These are phyloP conservation scores for Heteromormyrus szaboi DNA, from an alignment of 2,797 vertebrate genomes.

Conservation along the genomic window DNA sequence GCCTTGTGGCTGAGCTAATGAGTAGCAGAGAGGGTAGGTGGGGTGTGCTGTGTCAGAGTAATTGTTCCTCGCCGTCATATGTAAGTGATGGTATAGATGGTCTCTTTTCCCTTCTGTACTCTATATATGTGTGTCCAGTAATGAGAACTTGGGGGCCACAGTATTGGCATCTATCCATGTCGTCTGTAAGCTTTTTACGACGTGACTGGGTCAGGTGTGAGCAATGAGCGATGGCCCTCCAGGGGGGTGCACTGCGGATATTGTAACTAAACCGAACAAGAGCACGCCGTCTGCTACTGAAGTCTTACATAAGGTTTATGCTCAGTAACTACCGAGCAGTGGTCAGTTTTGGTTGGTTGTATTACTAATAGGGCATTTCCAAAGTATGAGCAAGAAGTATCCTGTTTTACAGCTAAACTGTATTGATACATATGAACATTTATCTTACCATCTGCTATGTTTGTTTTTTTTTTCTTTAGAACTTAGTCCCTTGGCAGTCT, in stretches of 20 bases:
- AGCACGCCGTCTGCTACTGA: background rate
- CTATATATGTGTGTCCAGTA: background rate
- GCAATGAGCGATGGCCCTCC: background rate
- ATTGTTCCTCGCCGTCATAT: background rate
- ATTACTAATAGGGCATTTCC: background rate
- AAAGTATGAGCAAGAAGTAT: background rate
- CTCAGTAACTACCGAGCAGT: background rate
- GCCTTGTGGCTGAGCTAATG: constrained; percentile 9
- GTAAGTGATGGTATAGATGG: background rate
- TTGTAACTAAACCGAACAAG: background rate
- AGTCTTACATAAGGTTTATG: background rate
- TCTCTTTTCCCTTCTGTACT: background rate
- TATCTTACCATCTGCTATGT: background rate
- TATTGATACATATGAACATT: background rate
- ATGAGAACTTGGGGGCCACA: background rate
- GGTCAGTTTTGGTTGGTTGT: background rate
- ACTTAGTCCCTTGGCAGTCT: background rate
- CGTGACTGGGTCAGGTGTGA: background rate
- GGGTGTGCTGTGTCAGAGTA: background rate
- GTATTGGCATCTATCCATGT: background rate
- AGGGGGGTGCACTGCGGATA: background rate
- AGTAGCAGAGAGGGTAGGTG: background rate
- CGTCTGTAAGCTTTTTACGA: background rate
- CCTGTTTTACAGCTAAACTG: background rate
- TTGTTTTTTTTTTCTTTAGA: background rate